A percentile compares a stretch with the other conserved stretches of the same genome.
Conservation (phyloP, 2,888 invertebrate species). For the Nephrotoma guestfalica region DNA sequence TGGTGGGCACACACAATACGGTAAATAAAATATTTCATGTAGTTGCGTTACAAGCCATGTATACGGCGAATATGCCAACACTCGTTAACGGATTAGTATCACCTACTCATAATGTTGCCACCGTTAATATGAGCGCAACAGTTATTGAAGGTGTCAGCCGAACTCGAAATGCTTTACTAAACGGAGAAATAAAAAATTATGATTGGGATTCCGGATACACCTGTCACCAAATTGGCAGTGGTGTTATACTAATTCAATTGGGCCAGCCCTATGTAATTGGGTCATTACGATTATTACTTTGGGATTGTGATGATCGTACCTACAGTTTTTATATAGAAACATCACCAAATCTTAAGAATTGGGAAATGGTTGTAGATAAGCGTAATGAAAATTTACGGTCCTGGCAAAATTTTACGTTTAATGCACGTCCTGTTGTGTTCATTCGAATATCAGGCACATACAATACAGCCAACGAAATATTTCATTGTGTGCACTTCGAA, state of each 20-base stretch:
- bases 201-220: conserved; percentile 99
- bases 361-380: conserved; percentile 82
- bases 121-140: conserved; percentile 73
- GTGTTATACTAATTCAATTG: conserved; percentile 87
- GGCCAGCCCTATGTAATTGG: conserved; percentile 89
- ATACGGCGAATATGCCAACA: conserved; percentile 58
- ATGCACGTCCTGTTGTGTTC: conserved; percentile 75
- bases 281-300: conserved; percentile 80
- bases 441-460: conserved; percentile 91
- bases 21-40: conserved; percentile 92
- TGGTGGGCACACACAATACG: conserved; percentile 88
- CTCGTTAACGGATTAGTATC: conserved; percentile 61
- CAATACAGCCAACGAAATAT: conserved; percentile 96
- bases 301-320: conserved; percentile 93
- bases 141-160: conserved; percentile 95
- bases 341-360: conserved; percentile 80
- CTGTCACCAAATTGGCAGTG: conserved; percentile 90
- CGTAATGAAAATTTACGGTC: conserved; percentile 75
- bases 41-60: conserved; percentile 83
- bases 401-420: conserved; percentile 86
- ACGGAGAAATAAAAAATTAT: conserved; percentile 89
- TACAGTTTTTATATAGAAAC: conserved; percentile 96
- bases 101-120: conserved; percentile 85
- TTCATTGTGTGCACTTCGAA: conserved; percentile 96
- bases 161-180: conserved; percentile 83